A percentile compares a stretch with the other conserved stretches of the same genome.
Conservation (phyloP, 2,797 vertebrate species). For the Ceryle rudis region DNA sequence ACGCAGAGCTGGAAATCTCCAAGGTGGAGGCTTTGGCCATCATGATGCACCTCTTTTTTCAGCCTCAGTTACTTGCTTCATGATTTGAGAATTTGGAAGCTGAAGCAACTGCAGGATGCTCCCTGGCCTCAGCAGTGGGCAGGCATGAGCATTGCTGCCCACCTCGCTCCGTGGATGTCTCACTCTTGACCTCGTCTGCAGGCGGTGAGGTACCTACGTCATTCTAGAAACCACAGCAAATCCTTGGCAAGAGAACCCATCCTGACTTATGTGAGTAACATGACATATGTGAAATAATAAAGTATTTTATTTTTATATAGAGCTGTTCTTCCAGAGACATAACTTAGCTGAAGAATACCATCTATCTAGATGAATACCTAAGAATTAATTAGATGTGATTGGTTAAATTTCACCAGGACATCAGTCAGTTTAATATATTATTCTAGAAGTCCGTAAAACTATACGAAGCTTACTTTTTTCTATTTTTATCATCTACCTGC, state of each 20-base stretch:
- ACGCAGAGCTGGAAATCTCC: neutral
- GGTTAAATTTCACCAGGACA: neutral
- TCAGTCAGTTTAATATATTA: slow-evolving; percentile 7
- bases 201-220: neutral
- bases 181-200: neutral
- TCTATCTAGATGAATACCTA: neutral
- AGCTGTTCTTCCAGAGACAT: neutral
- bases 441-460: slow-evolving; percentile 17
- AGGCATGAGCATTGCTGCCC: neutral
- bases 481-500: slow-evolving; percentile 44
- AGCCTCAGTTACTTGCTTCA: neutral
- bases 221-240: neutral
- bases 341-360: neutral
- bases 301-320: neutral
- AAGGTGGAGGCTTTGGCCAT: neutral
- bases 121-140: neutral
- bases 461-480: neutral
- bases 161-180: neutral
- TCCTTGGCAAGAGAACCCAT: neutral
- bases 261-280: neutral
- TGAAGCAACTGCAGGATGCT: neutral
- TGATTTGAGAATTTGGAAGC: neutral
- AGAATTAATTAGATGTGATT: neutral
- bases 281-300: neutral
- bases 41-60: neutral